Evolutionary conservation across 2,888 invertebrate genomes (phyloP).

Genomic region (Ormia ochracea): DNA sequence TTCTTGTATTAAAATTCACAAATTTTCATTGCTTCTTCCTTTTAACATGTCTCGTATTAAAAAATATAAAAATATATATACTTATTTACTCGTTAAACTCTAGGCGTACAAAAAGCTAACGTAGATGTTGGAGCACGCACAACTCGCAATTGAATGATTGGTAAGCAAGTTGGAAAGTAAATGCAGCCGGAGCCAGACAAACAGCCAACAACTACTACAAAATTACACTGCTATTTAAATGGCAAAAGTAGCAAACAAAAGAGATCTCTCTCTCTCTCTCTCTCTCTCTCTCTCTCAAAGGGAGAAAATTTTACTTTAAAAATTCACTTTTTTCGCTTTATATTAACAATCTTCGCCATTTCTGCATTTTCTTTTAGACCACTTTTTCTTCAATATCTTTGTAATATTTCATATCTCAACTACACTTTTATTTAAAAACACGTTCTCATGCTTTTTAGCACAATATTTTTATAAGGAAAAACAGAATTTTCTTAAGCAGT

Average conservation of each 20-base stretch:
- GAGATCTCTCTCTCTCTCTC: background rate
- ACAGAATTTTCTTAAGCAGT: background rate
- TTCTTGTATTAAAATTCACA: slow-evolving; percentile 41
- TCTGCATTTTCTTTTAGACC: background rate
- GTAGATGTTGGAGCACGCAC: slow-evolving; percentile 68
- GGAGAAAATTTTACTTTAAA: slow-evolving; percentile 22
- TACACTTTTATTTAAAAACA: background rate
- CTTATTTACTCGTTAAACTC: slow-evolving; percentile 27
- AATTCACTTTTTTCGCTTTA: background rate
- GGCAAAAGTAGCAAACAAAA: slow-evolving; percentile 14
- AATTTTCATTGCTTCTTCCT: slow-evolving; percentile 48
- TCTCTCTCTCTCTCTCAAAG: background rate
- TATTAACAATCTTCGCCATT: background rate
- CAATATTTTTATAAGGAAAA: background rate
- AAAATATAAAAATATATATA: slow-evolving; percentile 29
- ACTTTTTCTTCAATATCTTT: background rate
- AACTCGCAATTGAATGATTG: slow-evolving; percentile 66
- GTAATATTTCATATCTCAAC: background rate
- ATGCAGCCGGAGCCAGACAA: slow-evolving; percentile 34
- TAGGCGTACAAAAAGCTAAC: slow-evolving; percentile 58
- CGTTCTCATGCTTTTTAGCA: background rate
- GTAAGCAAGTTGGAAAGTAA: slow-evolving; percentile 55
- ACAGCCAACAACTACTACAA: slow-evolving; percentile 46
- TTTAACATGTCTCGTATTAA: slow-evolving; percentile 49
- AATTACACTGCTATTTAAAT: slow-evolving; percentile 42